Conservation (phyloP, 2,797 vertebrate genomes). For the Sphaeramia orbicularis region DNA sequence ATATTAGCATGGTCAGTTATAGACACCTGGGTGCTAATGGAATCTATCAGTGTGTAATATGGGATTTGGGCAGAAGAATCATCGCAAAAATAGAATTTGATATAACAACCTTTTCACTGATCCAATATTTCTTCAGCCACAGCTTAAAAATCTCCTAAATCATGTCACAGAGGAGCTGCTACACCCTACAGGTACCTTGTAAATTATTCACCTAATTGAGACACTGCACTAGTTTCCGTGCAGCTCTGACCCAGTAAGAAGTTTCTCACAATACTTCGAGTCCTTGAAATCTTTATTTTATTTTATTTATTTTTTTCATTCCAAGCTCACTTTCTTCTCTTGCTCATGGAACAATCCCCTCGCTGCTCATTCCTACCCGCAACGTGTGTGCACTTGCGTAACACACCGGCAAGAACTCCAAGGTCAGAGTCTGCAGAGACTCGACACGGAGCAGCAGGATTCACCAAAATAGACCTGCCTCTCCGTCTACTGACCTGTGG, state of each 20-base stretch:
- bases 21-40: too few relatives aligned
- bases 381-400: constrained; percentile 7
- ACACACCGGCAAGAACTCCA: constrained; percentile 27
- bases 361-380: constrained; percentile 15
- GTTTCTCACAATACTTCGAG: constrained; percentile 39
- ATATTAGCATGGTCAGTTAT: too few relatives aligned
- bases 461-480: constrained; percentile 64
- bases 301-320: constrained; percentile 1
- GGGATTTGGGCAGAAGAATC: background rate
- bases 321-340: constrained; percentile 12
- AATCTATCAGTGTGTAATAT: too few relatives aligned
- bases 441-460: constrained; percentile 31
- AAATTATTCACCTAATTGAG: constrained; percentile 71
- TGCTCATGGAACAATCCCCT: constrained; percentile 22
- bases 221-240: constrained; percentile 42
- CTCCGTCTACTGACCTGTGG: constrained; percentile 56
- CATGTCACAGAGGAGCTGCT: constrained; percentile 25
- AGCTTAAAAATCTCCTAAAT: constrained; percentile 21
- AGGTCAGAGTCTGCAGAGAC: constrained; percentile 62
- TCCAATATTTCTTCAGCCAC: constrained; percentile 16
- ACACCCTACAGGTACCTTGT: constrained; percentile 42
- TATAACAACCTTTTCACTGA: too few relatives aligned
- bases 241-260: constrained; percentile 59
- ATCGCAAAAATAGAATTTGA: background rate
- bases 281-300: constrained; percentile 47